Conservation (phyloP, 2,113 vertebrate genomes). For the Odocoileus hemionus region DNA sequence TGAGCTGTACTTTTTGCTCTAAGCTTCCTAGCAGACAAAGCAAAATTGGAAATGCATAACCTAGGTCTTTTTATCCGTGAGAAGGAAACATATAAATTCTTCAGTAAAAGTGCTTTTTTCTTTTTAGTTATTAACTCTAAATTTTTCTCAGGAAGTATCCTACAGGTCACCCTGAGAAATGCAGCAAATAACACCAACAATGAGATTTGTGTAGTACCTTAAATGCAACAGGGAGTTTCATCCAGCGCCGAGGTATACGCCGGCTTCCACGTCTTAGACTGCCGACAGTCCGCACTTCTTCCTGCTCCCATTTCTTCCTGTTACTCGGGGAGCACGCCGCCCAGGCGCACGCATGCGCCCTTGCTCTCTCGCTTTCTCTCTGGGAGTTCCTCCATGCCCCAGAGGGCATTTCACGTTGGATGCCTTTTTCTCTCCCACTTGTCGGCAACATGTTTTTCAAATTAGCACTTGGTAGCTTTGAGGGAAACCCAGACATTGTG, state of each 20-base stretch:
- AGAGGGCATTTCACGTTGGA: constrained; percentile 45
- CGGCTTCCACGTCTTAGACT: neutral
- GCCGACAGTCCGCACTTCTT: neutral
- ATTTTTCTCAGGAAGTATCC: neutral
- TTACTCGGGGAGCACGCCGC: neutral
- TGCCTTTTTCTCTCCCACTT: constrained; percentile 55
- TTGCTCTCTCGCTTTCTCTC: no score
- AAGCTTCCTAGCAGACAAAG: neutral
- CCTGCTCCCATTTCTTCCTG: neutral
- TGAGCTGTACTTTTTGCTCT: neutral
- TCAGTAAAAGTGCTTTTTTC: neutral
- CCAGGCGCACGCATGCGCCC: neutral
- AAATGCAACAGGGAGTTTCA: neutral
- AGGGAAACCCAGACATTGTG: constrained; percentile 63
- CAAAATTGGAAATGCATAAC: neutral
- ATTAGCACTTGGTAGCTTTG: constrained; percentile 51
- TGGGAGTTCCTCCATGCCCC: neutral
- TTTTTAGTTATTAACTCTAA: neutral
- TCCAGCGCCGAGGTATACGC: neutral
- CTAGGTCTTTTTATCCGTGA: neutral
- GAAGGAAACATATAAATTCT: neutral
- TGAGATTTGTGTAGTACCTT: neutral
- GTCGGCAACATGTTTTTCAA: constrained; percentile 65
- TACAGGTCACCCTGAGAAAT: neutral
- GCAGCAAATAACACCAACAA: neutral